Evolutionary conservation across 30 jellyfish, hydroid and myxozoan genomes (phyloP).

Genomic region (Turritopsis rubra): DNA sequence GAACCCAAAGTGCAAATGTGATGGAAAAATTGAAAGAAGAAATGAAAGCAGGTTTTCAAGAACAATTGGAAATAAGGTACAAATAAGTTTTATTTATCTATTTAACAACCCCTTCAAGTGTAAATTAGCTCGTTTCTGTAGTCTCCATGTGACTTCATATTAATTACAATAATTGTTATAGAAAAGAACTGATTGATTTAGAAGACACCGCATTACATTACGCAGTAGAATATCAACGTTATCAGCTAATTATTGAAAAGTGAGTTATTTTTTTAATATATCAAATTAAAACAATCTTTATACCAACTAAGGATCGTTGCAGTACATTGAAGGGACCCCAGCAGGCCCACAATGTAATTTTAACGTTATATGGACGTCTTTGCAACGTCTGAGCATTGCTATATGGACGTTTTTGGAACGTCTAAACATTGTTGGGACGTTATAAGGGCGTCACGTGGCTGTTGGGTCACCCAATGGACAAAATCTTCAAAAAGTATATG

Average conservation of each 20-base stretch:
- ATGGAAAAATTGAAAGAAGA: slow-evolving; percentile 63
- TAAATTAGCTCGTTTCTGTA: neutral
- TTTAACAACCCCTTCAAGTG: neutral
- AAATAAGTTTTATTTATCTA: neutral
- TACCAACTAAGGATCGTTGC: neutral
- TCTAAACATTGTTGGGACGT: no score
- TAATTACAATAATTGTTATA: slow-evolving; percentile 13
- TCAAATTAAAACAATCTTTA: neutral
- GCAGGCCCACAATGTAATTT: no score
- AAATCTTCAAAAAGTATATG: no score
- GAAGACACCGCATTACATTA: slow-evolving; percentile 77
- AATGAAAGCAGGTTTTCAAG: slow-evolving; percentile 67
- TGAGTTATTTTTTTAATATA: slow-evolving; percentile 49
- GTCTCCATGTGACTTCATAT: neutral
- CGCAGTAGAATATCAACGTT: slow-evolving; percentile 72
- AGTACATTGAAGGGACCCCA: no score
- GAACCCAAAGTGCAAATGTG: slow-evolving; percentile 62
- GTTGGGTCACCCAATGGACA: no score
- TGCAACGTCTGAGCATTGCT: no score
- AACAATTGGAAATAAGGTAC: slow-evolving; percentile 88
- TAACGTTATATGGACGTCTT: no score
- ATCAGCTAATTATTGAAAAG: slow-evolving; percentile 78
- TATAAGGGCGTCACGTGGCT: no score
- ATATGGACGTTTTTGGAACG: no score
- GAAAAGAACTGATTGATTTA: slow-evolving; percentile 84